phyloP scores from a whole-genome alignment of 2,113 vertebrate genomes.

The Chrysochloris asiatica region DNA sequence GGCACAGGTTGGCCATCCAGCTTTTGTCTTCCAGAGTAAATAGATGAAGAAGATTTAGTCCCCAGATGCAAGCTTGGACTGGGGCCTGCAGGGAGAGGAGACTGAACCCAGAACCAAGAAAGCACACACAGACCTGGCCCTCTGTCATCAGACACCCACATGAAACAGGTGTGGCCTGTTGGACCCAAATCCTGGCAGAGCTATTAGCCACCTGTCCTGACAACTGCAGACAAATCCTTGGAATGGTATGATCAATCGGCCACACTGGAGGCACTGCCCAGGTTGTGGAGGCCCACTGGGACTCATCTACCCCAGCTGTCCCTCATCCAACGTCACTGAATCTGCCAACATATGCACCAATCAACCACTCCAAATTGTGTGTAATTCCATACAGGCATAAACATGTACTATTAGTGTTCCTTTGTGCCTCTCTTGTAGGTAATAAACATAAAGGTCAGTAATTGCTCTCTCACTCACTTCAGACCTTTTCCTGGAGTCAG shows the following conservation, averaged over 20 bases:
- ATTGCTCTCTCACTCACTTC: not conserved
- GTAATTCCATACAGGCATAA: not conserved
- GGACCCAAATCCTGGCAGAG: slow-evolving; percentile 51
- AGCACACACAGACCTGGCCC: not conserved
- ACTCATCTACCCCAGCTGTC: slow-evolving; percentile 35
- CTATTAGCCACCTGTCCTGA: slow-evolving; percentile 70
- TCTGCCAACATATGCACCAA: not conserved
- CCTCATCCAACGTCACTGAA: not conserved
- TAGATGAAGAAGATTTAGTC: slow-evolving; percentile 44
- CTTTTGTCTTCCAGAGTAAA: slow-evolving; percentile 35
- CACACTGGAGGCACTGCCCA: not conserved
- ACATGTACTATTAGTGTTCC: not conserved
- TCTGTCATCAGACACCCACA: slow-evolving; percentile 4
- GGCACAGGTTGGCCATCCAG: not conserved
- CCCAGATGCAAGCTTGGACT: slow-evolving; percentile 43
- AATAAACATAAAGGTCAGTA: not conserved
- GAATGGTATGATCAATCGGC: not conserved
- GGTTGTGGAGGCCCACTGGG: not conserved
- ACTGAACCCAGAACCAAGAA: not conserved
- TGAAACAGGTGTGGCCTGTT: slow-evolving; percentile 41
- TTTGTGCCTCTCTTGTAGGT: not conserved
- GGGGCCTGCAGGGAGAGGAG: not conserved
- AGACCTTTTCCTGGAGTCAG: not conserved
- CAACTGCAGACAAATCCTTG: slow-evolving; percentile 57
- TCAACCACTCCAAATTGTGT: not conserved